Conservation (phyloP, 1,140 invertebrate species). For the Drosophila miranda region DNA sequence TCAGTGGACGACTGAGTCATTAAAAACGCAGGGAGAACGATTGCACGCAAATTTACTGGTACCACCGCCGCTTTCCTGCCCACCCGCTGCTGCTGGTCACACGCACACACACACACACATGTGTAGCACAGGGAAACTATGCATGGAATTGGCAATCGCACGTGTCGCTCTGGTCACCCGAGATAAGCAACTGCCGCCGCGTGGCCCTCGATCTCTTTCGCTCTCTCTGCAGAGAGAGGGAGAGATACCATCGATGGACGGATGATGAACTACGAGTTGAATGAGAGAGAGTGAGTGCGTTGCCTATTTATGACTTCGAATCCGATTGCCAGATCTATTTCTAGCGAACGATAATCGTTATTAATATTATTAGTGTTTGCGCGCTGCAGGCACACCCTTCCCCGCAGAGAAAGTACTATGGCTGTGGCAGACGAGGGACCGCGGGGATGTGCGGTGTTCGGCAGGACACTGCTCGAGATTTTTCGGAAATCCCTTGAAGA, state of each 20-base stretch:
- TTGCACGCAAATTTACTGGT: conserved; percentile 81
- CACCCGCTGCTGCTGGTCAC: conserved; percentile 7
- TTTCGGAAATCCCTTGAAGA: too few species aligned
- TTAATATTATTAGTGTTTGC: conserved; percentile 77
- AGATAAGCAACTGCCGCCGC: conserved; percentile 78
- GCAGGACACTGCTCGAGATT: neutral
- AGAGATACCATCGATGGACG: conserved; percentile 51
- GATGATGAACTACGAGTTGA: conserved; percentile 25
- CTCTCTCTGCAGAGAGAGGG: conserved; percentile 5
- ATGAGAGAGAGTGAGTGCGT: conserved; percentile 12
- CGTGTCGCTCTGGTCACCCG: conserved; percentile 78
- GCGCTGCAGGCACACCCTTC: neutral
- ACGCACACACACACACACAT: conserved; percentile 35
- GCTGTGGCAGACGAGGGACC: too few species aligned
- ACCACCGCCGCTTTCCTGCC: conserved; percentile 13
- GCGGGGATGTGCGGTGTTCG: too few species aligned
- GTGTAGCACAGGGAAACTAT: conserved; percentile 36
- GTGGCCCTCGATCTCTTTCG: conserved; percentile 30
- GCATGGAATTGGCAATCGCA: conserved; percentile 63
- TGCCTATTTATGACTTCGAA: conserved; percentile 70
- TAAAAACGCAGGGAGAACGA: conserved; percentile 69
- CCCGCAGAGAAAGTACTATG: too few species aligned
- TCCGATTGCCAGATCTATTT: conserved; percentile 53
- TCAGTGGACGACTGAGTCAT: conserved; percentile 49
- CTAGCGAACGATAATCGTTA: conserved; percentile 62